Evolutionary conservation across 2,888 invertebrate species (phyloP).

Genomic region (Unio pictorum): DNA sequence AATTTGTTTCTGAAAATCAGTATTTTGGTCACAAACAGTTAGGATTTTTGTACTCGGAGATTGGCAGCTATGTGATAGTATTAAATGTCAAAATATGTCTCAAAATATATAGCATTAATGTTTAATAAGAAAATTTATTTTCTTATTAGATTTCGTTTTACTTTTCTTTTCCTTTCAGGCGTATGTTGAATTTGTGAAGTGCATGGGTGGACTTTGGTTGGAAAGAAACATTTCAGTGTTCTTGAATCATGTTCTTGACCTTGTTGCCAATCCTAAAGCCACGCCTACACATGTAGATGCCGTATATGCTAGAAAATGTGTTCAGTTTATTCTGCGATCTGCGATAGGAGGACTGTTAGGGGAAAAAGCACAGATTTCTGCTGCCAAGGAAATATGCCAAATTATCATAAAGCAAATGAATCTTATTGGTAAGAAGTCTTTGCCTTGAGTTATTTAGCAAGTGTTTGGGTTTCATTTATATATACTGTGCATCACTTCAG

Average conservation of each 20-base stretch:
- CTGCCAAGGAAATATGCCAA: constrained; percentile 92
- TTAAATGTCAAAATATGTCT: too few species aligned
- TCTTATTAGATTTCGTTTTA: background rate
- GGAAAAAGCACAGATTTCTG: constrained; percentile 94
- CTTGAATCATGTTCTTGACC: constrained; percentile 90
- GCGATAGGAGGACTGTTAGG: constrained; percentile 94
- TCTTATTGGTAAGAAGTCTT: constrained; percentile 59
- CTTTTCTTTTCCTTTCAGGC: constrained; percentile 77
- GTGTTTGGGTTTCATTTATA: too few species aligned
- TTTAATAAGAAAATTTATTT: too few species aligned
- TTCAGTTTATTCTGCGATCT: constrained; percentile 93
- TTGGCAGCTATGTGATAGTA: too few species aligned
- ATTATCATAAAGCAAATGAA: constrained; percentile 96
- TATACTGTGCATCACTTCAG: too few species aligned
- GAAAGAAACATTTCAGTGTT: constrained; percentile 91
- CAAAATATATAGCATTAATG: too few species aligned
- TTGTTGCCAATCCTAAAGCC: constrained; percentile 94
- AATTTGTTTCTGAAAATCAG: too few species aligned
- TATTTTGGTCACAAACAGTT: too few species aligned
- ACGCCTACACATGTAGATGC: constrained; percentile 97
- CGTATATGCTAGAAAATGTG: constrained; percentile 97
- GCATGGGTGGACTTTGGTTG: constrained; percentile 94
- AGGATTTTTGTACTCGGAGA: too few species aligned
- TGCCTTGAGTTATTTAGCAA: too few species aligned
- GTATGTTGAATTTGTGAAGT: constrained; percentile 94